Evolutionary conservation across 2,888 invertebrate genomes (phyloP).

Genomic region (Cryptocephalus moraei): DNA sequence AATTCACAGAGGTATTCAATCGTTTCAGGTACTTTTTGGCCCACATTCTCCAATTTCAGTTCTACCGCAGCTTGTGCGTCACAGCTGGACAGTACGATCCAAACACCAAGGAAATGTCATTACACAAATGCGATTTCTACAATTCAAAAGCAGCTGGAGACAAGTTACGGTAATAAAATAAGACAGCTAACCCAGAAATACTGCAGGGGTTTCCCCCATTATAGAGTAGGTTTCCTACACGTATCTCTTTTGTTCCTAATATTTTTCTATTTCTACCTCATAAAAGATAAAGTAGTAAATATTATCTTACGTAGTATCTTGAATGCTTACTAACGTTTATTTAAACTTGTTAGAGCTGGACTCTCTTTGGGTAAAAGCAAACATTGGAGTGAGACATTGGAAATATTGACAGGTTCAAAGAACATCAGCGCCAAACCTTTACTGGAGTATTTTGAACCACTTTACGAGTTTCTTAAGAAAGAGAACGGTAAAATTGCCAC

Average conservation of each 20-base stretch:
- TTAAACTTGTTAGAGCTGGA: conserved; percentile 37
- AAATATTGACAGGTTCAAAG: conserved; percentile 45
- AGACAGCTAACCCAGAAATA: too few relatives aligned
- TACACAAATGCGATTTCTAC: conserved; percentile 29
- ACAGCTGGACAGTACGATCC: conserved; percentile 54
- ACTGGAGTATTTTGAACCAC: conserved; percentile 48
- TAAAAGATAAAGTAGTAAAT: too few relatives aligned
- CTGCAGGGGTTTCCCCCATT: too few relatives aligned
- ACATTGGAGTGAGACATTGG: conserved; percentile 49
- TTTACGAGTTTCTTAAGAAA: conserved; percentile 42
- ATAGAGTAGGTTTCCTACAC: too few relatives aligned
- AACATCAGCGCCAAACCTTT: conserved; percentile 45
- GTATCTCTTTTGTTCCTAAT: too few relatives aligned
- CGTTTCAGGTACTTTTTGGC: conserved; percentile 49
- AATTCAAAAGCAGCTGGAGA: conserved; percentile 31
- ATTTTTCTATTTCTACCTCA: too few relatives aligned
- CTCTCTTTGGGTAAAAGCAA: conserved; percentile 39
- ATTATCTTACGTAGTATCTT: too few relatives aligned
- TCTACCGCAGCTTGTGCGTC: conserved; percentile 59
- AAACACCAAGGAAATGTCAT: conserved; percentile 24
- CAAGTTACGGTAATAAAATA: conserved; percentile 43
- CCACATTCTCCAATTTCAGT: conserved; percentile 68
- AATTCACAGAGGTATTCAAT: neutral
- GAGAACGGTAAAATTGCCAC: conserved; percentile 33
- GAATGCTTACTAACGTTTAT: conserved; percentile 1